Percentiles rank a stretch among this genome's conserved stretches.
Conservation (phyloP, 2,113 vertebrate species). For the Puffinus mauretanicus region DNA sequence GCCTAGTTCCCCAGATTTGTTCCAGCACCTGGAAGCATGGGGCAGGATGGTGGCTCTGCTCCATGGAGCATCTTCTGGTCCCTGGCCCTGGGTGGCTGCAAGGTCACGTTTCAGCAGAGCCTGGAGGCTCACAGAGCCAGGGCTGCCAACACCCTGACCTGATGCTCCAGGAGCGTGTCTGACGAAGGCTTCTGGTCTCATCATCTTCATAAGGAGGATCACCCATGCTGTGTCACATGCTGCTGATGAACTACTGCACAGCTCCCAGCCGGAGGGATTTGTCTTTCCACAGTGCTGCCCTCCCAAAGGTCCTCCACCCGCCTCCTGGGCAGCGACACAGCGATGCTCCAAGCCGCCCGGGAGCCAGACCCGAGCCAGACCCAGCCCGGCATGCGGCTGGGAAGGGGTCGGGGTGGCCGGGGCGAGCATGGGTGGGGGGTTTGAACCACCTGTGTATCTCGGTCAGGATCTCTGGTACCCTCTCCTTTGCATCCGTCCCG, state of each 20-base stretch:
- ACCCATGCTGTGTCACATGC: background rate
- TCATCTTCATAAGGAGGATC: background rate
- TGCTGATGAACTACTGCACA: background rate
- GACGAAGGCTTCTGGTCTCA: background rate
- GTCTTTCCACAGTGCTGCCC: background rate
- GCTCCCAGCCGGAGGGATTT: background rate
- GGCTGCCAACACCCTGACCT: background rate
- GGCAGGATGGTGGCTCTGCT: background rate
- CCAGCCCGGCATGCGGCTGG: accelerated
- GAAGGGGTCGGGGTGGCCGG: background rate
- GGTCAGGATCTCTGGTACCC: background rate
- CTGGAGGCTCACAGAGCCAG: background rate
- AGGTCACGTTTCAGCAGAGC: background rate
- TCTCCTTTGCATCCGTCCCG: background rate
- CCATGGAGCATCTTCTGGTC: background rate
- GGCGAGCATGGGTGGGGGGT: accelerated
- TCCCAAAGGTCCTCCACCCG: background rate
- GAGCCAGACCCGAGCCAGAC: background rate
- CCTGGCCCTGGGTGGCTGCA: background rate
- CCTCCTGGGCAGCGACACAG: background rate
- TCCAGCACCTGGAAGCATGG: background rate
- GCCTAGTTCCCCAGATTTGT: background rate
- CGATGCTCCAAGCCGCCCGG: accelerated
- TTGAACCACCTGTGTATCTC: background rate
- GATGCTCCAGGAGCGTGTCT: background rate